These are phyloP conservation scores for Dolichoris vasculosae DNA, from an alignment of 1,140 invertebrate species.

Conservation along the genomic window DNA sequence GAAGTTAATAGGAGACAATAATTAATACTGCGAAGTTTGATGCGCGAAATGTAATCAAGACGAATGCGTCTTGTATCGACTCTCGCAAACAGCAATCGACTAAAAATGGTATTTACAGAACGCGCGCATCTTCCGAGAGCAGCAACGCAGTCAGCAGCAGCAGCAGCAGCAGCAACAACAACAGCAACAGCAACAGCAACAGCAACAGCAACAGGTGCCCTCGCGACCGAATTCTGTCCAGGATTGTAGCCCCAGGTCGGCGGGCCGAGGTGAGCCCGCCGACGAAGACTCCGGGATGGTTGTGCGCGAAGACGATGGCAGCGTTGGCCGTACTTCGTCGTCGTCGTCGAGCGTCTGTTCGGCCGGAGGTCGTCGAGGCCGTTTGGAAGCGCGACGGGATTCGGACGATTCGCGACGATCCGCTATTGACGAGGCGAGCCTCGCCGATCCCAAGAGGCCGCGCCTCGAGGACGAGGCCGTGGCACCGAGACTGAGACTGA, in stretches of 20 bases:
- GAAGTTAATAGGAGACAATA: too few relatives aligned
- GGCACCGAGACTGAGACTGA: conserved; percentile 83
- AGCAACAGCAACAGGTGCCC: conserved; percentile 38
- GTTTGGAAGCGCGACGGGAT: conserved; percentile 53
- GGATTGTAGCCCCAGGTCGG: conserved; percentile 66
- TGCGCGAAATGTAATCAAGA: too few relatives aligned
- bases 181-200: conserved; percentile 34
- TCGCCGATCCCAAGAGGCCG: conserved; percentile 52
- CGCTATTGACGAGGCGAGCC: conserved; percentile 44
- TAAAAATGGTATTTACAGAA: conserved; percentile 50
- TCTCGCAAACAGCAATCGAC: background rate
- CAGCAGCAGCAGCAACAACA: conserved; percentile 47
- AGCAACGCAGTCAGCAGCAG: conserved; percentile 31
- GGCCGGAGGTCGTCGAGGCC: conserved; percentile 54
- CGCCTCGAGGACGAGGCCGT: conserved; percentile 64
- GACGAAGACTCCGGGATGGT: conserved; percentile 50
- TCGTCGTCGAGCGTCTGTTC: conserved; percentile 36
- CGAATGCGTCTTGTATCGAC: too few relatives aligned
- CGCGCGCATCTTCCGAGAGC: conserved; percentile 58
- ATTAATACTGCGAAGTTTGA: too few relatives aligned
- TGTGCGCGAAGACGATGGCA: conserved; percentile 63
- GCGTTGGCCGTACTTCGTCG: conserved; percentile 53
- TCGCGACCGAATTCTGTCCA: conserved; percentile 59
- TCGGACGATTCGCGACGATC: conserved; percentile 63
- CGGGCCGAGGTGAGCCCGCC: background rate